phyloP scores from a whole-genome alignment of 2,113 vertebrate genomes.

The Phasianus colchicus region DNA sequence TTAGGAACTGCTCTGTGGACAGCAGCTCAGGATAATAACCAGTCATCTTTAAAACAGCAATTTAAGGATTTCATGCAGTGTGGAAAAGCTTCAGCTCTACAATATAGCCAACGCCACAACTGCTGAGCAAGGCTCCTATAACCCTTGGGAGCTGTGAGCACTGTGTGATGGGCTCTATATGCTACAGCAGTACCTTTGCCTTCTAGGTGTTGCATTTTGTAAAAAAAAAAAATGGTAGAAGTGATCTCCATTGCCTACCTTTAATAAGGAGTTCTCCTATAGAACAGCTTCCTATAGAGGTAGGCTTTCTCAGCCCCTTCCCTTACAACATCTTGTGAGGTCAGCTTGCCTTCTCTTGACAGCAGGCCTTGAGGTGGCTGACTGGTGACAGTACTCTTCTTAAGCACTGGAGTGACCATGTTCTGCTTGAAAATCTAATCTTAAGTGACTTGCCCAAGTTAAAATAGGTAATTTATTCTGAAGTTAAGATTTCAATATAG shows the following conservation, averaged over 20 bases:
- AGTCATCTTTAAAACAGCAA: neutral
- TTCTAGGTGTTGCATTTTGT: neutral
- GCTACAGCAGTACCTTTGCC: neutral
- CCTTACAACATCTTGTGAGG: neutral
- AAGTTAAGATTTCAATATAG: neutral
- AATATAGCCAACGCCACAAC: neutral
- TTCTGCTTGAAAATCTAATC: neutral
- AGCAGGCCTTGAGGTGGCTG: neutral
- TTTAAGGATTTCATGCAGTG: neutral
- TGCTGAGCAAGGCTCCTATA: neutral
- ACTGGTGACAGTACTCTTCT: neutral
- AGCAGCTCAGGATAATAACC: neutral
- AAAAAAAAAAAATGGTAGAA: neutral
- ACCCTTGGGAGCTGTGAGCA: neutral
- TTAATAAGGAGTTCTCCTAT: neutral
- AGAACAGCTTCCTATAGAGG: neutral
- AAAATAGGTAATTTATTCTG: neutral
- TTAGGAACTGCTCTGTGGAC: neutral
- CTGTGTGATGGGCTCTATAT: neutral
- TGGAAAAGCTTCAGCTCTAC: neutral
- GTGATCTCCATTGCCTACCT: neutral
- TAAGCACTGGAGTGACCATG: neutral
- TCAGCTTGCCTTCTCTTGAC: neutral
- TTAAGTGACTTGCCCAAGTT: neutral
- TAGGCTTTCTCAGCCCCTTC: neutral